Evolutionary conservation across 2,888 invertebrate genomes (phyloP).

Genomic region (Rhynchonema sp.): DNA sequence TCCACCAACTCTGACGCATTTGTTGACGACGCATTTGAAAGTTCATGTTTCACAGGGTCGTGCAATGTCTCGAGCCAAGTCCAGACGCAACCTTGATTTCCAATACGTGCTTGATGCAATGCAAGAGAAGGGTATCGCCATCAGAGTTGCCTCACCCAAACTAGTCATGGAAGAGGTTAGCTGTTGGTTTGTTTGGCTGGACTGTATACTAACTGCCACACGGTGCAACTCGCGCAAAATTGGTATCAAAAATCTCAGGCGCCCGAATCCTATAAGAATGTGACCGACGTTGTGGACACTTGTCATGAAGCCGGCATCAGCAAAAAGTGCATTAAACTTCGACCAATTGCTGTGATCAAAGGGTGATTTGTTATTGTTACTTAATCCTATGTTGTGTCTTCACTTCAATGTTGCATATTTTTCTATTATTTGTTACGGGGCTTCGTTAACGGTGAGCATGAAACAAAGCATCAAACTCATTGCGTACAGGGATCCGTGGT

Average conservation of each 20-base stretch:
- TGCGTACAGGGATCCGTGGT: no score
- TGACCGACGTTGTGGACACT: slow-evolving; percentile 94
- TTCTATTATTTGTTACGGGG: no score
- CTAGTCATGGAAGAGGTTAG: slow-evolving; percentile 82
- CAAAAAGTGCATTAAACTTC: slow-evolving; percentile 79
- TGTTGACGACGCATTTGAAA: no score
- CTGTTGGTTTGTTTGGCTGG: background rate
- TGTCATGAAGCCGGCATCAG: slow-evolving; percentile 93
- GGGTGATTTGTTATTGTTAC: slow-evolving; percentile 54
- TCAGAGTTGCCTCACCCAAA: slow-evolving; percentile 85
- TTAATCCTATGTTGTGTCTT: no score
- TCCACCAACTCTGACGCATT: no score
- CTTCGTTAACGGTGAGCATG: no score
- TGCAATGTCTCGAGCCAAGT: slow-evolving; percentile 87
- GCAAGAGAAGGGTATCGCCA: slow-evolving; percentile 46
- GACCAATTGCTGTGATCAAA: slow-evolving; percentile 96
- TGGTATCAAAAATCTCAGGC: slow-evolving; percentile 36
- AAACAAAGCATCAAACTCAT: no score
- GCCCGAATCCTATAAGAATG: slow-evolving; percentile 97
- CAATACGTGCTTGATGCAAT: slow-evolving; percentile 65
- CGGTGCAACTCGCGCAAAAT: no score
- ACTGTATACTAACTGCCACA: no score
- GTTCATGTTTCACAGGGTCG: slow-evolving; percentile 52
- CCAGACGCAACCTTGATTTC: slow-evolving; percentile 80
- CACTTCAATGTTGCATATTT: no score